A percentile compares a stretch with the other conserved stretches of the same genome.
Evolutionary conservation across 1,140 invertebrate species (phyloP).

Genomic region (Drosophila mauritiana): DNA sequence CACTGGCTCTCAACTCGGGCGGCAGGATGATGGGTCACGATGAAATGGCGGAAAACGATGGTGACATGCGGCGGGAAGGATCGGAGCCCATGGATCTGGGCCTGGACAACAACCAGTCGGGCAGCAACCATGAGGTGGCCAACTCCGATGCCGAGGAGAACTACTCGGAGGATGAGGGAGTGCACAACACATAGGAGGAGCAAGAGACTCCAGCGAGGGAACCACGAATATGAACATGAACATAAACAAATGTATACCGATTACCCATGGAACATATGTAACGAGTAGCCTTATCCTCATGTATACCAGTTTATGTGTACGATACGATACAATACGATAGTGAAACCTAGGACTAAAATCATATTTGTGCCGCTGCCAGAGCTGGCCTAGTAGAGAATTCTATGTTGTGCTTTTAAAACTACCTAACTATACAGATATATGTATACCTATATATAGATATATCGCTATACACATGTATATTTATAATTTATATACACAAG

Average conservation of each 20-base stretch:
- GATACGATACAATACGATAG: constrained; percentile 67
- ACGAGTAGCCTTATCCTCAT: constrained; percentile 82
- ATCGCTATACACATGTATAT: constrained; percentile 43
- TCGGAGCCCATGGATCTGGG: constrained; percentile 81
- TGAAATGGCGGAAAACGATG: constrained; percentile 47
- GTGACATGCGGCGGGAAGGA: constrained; percentile 66
- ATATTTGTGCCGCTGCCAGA: constrained; percentile 46
- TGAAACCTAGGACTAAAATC: constrained; percentile 58
- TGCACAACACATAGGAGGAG: constrained; percentile 77
- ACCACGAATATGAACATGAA: constrained; percentile 12
- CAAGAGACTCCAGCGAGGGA: not conserved
- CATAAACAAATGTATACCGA: constrained; percentile 72
- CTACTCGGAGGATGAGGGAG: constrained; percentile 83
- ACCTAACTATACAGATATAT: constrained; percentile 30
- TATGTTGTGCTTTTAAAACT: constrained; percentile 69
- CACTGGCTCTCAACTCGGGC: constrained; percentile 54
- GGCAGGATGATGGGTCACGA: constrained; percentile 44
- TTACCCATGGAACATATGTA: constrained; percentile 79
- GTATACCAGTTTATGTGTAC: constrained; percentile 82
- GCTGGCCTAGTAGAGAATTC: constrained; percentile 67
- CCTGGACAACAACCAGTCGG: constrained; percentile 74
- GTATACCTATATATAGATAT: constrained; percentile 20
- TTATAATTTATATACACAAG: constrained; percentile 58
- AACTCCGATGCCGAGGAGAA: constrained; percentile 81
- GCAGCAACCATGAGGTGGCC: constrained; percentile 70